These are phyloP conservation scores for Malurus elegans DNA, from an alignment of 2,113 vertebrate species.

Conservation along the genomic window DNA sequence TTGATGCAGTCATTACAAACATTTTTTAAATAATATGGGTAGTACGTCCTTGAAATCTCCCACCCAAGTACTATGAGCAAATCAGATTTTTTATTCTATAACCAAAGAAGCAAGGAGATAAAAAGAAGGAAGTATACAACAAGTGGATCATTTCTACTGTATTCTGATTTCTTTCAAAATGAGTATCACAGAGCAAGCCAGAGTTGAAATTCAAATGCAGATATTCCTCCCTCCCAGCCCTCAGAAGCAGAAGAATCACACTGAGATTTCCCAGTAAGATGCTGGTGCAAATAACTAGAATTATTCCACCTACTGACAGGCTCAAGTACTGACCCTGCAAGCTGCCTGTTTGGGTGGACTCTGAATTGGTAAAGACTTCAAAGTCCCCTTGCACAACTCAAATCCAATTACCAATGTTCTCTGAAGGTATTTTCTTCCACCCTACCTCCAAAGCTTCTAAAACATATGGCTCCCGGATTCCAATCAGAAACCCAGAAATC, in stretches of 20 bases:
- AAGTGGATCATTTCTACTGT: not conserved
- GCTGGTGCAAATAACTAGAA: not conserved
- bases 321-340: not conserved
- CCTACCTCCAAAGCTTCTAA: conserved; percentile 43
- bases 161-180: not conserved
- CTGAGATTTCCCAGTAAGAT: not conserved
- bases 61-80: rapidly evolving
- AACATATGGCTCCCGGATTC: conserved; percentile 55
- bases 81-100: not conserved
- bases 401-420: not conserved
- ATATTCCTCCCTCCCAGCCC: not conserved
- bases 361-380: not conserved
- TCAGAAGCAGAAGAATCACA: not conserved
- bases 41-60: not conserved
- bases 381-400: not conserved
- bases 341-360: not conserved
- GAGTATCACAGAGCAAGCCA: not conserved
- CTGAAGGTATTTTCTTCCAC: conserved; percentile 11
- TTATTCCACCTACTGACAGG: not conserved
- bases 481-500: conserved; percentile 74
- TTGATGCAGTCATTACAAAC: not conserved
- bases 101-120: not conserved
- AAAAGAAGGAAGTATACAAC: not conserved
- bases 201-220: not conserved
- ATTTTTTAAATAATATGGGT: not conserved